Evolutionary conservation across 2,888 invertebrate species (phyloP), one percentile per base, ranked within the genome.

Genomic region (Noctua pronuba): DNA sequence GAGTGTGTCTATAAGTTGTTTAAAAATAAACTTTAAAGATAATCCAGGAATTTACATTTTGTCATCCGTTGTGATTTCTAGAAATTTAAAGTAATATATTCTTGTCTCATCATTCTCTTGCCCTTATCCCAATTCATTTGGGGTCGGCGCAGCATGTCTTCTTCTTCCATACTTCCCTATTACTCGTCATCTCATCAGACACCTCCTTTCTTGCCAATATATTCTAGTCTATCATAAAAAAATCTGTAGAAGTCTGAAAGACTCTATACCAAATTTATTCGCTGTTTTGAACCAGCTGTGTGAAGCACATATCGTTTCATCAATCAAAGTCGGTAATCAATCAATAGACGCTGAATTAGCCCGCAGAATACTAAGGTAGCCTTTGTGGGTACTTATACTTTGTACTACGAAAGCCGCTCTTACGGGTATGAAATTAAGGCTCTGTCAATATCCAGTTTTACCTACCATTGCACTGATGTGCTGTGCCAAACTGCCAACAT

Each of bases 1-100:
- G 84, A 81, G 83, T 82, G 67, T 78, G 49, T 74, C 58, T 75
- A 69, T 67, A 78, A 66, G 52, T 73, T 28, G n/a, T 83, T 71
- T 68, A 72, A 72, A 83, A 79, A 88, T 77, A 79, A 28, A 44
- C 38, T 5, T 71, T 67, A 38, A 52, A 73, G 55, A 77, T 83
- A 72, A 76, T 77, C 62, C 68, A 66, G 52, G 75, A 79, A 86
- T 79, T 75, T n/a, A 13, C 8, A 70, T 71, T 49, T 67, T 73
- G 78, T 69, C 69, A 85, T 70, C 55, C 60, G 46, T 41, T 58
- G 6, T 55, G 2, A n/a, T 77, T 77, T n/a, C 31, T 62, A 60
- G 55, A 58, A 78, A 35, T 38, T 2, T 35, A 7, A 24, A 38
- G 1, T 8, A 18, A 31, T 13, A 13, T 44, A 16, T 44, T 44